phyloP scores from a whole-genome alignment of 2,888 invertebrate genomes.

The Penaeus monodon region DNA sequence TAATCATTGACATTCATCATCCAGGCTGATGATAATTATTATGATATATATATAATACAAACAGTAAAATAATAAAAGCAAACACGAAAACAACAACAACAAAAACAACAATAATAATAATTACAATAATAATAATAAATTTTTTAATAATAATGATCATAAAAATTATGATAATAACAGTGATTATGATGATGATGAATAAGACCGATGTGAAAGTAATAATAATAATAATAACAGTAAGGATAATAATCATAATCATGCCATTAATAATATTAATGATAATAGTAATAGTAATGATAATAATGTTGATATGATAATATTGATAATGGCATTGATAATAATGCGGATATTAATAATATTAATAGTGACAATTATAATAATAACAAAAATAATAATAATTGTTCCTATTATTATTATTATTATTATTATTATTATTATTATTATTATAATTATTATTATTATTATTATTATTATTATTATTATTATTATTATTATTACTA shows the following conservation, averaged over 20 bases:
- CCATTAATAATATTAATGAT: constrained; percentile 2
- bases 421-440: too few species aligned
- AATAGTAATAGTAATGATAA: constrained; percentile 20
- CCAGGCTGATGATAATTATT: too few species aligned
- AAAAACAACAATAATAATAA: too few species aligned
- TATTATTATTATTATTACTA: too few species aligned
- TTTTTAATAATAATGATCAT: neutral
- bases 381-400: neutral
- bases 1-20: too few species aligned
- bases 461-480: too few species aligned
- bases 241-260: constrained; percentile 1
- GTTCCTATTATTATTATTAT: too few species aligned
- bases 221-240: neutral
- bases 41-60: too few species aligned
- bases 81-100: too few species aligned
- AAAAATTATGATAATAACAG: neutral
- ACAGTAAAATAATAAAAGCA: too few species aligned
- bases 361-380: neutral
- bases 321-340: neutral
- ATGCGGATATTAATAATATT: neutral
- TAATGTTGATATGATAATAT: constrained; percentile 22
- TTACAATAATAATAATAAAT: neutral
- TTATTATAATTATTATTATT: too few species aligned
- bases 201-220: too few species aligned
- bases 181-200: neutral